Evolutionary conservation across 2,797 vertebrate genomes (phyloP), one percentile per base, ranked within the genome.

Genomic region (Danionella dracula): DNA sequence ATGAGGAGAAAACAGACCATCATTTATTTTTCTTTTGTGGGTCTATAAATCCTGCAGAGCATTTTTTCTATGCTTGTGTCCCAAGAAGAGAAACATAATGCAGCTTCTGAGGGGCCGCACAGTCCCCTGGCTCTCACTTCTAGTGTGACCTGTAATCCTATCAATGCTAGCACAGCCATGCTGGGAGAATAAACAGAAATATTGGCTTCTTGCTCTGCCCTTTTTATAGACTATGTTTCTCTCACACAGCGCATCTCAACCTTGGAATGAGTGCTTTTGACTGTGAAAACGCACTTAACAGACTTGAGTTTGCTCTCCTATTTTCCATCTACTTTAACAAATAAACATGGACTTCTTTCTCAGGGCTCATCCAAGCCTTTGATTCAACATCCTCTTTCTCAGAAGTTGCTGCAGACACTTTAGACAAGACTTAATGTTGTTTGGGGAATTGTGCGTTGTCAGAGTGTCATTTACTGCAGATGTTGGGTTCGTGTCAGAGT

Each of bases 121-220:
- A 35, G 78, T 83, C 78, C 81, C 77, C 68, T 59, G 82, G 74
- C 81, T 84, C 82, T 79, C 76, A 76, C 85, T 81, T 81, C 74
- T 81, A 75, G 72, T 79, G 78, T 79, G 82, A 85, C 81, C 83
- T 82, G 80, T 83, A 83, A 84, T 83, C 82, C 84, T 82, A 81
- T 78, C 77, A 80, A 79, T 73, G 78, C 78, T 67, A 72, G 60
- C 70, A 71, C 76, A 71, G 78, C 81, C 79, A 81, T 53, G 70
- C 80, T 82, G 80, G 68, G 81, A 84, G 84, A 79, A 80, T 82
- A 86, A 87, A 85, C 77, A 83, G 35, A 70, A 62, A 48, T 20
- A 61, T 69, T 66, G 74, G 70, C 68, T 55, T 78, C 79, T 82
- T 73, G 77, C 66, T 27, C 40, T 4, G 44, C 40, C 54, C 20